Conservation (phyloP, 2,113 vertebrate species). For the Hippoglossus stenolepis region DNA sequence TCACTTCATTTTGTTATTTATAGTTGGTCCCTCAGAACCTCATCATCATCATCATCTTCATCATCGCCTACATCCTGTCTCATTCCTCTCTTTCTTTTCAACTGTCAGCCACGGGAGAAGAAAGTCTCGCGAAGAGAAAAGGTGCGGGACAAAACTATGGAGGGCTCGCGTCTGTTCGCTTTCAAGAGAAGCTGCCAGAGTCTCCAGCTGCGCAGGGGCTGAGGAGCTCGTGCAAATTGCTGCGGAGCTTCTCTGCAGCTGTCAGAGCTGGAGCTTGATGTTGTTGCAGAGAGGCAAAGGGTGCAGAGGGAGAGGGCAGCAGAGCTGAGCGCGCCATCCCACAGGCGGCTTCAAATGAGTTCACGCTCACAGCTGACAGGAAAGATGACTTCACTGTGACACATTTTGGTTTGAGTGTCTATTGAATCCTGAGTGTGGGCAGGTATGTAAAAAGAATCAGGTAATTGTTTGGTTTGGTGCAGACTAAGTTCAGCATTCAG, state of each 20-base stretch:
- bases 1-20: constrained; percentile 75
- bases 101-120: constrained; percentile 65
- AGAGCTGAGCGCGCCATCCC: constrained; percentile 46
- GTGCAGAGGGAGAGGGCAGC: constrained; percentile 64
- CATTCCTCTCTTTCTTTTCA: constrained; percentile 69
- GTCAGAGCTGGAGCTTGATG: constrained; percentile 68
- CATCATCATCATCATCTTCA: constrained; percentile 64
- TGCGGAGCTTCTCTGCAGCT: constrained; percentile 62
- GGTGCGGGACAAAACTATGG: constrained; percentile 53
- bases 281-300: constrained; percentile 45
- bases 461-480: constrained; percentile 1
- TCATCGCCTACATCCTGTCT: constrained; percentile 68
- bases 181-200: constrained; percentile 66
- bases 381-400: constrained; percentile 54
- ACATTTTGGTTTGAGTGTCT: constrained; percentile 17
- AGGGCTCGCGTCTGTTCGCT: constrained; percentile 45
- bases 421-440: constrained; percentile 35
- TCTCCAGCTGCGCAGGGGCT: constrained; percentile 64
- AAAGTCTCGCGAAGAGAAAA: constrained; percentile 56
- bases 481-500: neutral
- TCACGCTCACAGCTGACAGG: constrained; percentile 32
- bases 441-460: neutral
- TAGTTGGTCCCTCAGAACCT: constrained; percentile 73
- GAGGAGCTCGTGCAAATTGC: constrained; percentile 43
- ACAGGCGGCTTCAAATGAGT: constrained; percentile 62